These are phyloP conservation scores for Sclerurus mexicanus DNA, from an alignment of 2,113 vertebrate species.

Conservation along the genomic window DNA sequence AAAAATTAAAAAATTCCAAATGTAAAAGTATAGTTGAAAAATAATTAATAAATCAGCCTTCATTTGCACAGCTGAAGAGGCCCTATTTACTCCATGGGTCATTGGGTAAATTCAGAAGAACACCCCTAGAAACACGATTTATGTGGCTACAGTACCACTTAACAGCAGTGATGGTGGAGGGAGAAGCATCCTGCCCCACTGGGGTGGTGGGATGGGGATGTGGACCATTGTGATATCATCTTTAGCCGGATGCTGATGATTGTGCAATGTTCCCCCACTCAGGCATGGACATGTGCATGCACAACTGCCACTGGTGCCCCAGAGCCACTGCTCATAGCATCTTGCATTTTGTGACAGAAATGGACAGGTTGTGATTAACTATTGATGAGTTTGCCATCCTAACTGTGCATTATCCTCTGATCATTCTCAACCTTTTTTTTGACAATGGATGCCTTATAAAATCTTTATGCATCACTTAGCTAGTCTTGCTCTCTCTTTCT, in stretches of 20 bases:
- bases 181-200: not conserved
- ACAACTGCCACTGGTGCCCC: not conserved
- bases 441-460: slow-evolving; percentile 79
- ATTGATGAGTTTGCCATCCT: slow-evolving; percentile 63
- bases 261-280: not conserved
- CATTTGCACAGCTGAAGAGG: slow-evolving; percentile 43
- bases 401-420: slow-evolving; percentile 61
- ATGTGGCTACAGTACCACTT: accelerated
- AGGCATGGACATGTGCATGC: accelerated
- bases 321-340: not conserved
- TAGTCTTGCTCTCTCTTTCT: slow-evolving; percentile 46
- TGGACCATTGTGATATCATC: not conserved
- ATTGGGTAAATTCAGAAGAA: not conserved
- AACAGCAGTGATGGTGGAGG: not conserved
- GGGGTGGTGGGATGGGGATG: accelerated
- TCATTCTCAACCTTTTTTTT: slow-evolving; percentile 61
- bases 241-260: not conserved
- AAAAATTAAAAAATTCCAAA: not conserved
- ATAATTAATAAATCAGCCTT: slow-evolving; percentile 30
- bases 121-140: not conserved
- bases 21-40: slow-evolving; percentile 26
- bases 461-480: slow-evolving; percentile 80
- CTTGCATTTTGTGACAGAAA: slow-evolving; percentile 22
- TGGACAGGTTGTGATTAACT: slow-evolving; percentile 62
- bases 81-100: slow-evolving; percentile 30